Evolutionary conservation across 2,888 invertebrate species (phyloP).

Genomic region (Luperina nickerlii): DNA sequence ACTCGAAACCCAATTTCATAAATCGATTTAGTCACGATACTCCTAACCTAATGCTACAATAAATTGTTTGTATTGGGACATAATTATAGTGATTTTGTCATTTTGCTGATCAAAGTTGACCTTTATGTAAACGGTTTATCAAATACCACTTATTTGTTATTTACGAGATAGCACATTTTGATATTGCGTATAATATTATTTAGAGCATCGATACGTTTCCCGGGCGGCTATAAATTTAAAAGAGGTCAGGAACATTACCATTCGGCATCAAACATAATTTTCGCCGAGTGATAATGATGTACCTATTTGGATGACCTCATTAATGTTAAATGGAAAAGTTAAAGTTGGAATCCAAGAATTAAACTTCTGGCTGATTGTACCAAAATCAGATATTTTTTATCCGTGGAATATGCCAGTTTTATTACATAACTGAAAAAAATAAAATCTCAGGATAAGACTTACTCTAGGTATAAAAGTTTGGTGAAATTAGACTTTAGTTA

Average conservation of each 20-base stretch:
- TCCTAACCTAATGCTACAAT: background rate
- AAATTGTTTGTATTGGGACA: constrained; percentile 7
- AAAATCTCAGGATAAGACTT: too few species aligned
- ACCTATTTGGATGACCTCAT: background rate
- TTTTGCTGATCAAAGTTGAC: constrained; percentile 4
- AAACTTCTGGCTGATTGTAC: too few species aligned
- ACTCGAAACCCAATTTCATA: constrained; percentile 1
- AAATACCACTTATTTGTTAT: background rate
- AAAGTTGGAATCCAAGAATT: background rate
- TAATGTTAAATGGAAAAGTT: background rate
- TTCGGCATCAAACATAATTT: background rate
- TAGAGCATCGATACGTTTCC: background rate
- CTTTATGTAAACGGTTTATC: constrained; percentile 17
- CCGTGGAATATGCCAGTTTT: too few species aligned
- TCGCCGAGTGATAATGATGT: background rate
- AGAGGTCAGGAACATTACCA: background rate
- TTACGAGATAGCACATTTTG: background rate
- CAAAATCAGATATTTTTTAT: too few species aligned
- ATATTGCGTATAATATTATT: constrained; percentile 10
- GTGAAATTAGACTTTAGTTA: background rate
- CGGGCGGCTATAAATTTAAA: constrained; percentile 16
- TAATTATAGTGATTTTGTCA: background rate
- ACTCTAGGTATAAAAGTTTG: too few species aligned
- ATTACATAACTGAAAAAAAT: too few species aligned
- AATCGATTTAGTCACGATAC: background rate